Evolutionary conservation across 2,113 vertebrate species (phyloP).

Genomic region (Perognathus longimembris): DNA sequence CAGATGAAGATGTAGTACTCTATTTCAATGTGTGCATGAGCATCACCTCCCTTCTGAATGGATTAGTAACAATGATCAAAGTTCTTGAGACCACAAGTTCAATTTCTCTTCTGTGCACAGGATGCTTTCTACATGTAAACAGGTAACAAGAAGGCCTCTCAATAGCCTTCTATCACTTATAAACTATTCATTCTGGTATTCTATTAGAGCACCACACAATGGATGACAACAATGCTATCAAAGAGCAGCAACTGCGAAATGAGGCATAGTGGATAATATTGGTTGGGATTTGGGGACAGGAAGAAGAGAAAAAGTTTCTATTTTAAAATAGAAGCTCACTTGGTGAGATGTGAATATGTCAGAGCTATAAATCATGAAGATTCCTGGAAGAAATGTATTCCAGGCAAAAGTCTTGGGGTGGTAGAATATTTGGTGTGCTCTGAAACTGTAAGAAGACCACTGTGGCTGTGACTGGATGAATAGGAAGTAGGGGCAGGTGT

Average conservation of each 20-base stretch:
- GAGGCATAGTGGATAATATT: not conserved
- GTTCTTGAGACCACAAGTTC: not conserved
- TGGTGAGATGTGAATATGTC: not conserved
- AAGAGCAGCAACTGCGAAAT: not conserved
- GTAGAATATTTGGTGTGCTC: not conserved
- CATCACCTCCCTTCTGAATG: not conserved
- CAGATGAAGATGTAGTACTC: not conserved
- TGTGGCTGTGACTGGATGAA: not conserved
- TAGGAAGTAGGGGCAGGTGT: fast-evolving
- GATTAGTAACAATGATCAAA: not conserved
- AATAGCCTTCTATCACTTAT: not conserved
- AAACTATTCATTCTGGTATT: not conserved
- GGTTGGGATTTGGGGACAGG: not conserved
- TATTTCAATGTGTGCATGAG: not conserved
- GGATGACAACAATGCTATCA: not conserved
- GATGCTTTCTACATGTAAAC: not conserved
- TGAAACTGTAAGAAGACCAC: not conserved
- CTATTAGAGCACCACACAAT: not conserved
- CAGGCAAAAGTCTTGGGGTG: not conserved
- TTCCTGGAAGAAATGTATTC: not conserved
- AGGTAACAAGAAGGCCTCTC: not conserved
- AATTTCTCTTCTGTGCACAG: not conserved
- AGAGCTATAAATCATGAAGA: not conserved
- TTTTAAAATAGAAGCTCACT: not conserved
- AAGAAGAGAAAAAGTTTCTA: not conserved